Conservation (phyloP, 2,888 invertebrate species). For the Cynaeus angustus region DNA sequence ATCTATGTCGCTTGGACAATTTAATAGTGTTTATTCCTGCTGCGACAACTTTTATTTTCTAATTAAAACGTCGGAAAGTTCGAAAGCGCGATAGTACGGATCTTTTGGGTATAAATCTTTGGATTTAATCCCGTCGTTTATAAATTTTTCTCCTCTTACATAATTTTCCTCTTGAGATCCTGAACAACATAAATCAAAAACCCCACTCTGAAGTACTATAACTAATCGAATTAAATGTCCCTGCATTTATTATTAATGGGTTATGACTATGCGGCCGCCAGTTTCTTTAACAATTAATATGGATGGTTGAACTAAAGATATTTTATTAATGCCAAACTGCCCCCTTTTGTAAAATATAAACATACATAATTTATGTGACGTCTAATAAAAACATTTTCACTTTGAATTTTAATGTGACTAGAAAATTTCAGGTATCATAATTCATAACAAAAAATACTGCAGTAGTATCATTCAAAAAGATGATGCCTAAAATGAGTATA, state of each 20-base stretch:
- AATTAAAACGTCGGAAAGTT: slow-evolving; percentile 51
- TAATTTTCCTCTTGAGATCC: slow-evolving; percentile 57
- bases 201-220: slow-evolving; percentile 48
- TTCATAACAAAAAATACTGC: too few species aligned
- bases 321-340: background rate
- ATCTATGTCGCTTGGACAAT: slow-evolving; percentile 40
- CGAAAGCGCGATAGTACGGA: slow-evolving; percentile 36
- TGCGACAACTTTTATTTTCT: slow-evolving; percentile 49
- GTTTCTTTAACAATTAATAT: slow-evolving; percentile 18
- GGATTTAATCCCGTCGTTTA: slow-evolving; percentile 60
- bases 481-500: too few species aligned
- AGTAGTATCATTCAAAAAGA: too few species aligned
- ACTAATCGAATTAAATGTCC: slow-evolving; percentile 56
- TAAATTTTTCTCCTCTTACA: slow-evolving; percentile 57
- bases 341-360: background rate
- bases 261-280: slow-evolving; percentile 24
- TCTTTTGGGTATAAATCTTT: slow-evolving; percentile 56
- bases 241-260: slow-evolving; percentile 52
- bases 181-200: slow-evolving; percentile 57
- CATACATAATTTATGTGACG: background rate
- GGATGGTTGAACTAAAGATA: background rate
- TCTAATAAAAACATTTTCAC: too few species aligned
- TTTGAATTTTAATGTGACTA: too few species aligned
- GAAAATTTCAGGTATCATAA: too few species aligned
- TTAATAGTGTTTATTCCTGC: slow-evolving; percentile 44